Percentiles rank a stretch among this genome's conserved stretches.
Evolutionary conservation across 2,888 invertebrate genomes (phyloP).

Genomic region (Phaonia tiefii): DNA sequence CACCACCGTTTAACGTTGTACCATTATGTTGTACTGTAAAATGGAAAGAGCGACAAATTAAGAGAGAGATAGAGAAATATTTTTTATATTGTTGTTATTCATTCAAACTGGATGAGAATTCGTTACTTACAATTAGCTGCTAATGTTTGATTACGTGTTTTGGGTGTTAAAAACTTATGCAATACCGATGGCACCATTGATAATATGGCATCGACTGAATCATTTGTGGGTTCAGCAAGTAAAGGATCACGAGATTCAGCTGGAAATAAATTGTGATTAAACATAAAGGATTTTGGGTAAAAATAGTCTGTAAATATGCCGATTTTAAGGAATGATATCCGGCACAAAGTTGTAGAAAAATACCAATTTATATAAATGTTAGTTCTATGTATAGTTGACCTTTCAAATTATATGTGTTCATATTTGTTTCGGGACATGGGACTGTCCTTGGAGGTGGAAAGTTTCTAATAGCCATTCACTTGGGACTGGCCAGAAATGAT

Average conservation of each 20-base stretch:
- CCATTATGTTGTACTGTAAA: slow-evolving; percentile 80
- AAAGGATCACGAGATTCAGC: slow-evolving; percentile 81
- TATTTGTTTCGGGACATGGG: no score
- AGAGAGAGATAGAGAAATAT: neutral
- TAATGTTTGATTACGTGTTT: slow-evolving; percentile 83
- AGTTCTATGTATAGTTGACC: no score
- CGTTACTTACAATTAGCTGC: slow-evolving; percentile 68
- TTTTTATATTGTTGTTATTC: neutral
- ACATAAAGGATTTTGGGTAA: no score
- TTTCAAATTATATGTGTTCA: no score
- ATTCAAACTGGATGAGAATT: no score
- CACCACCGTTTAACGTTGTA: slow-evolving; percentile 68
- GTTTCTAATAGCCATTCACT: no score
- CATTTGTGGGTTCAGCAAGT: slow-evolving; percentile 83
- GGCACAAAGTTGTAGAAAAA: no score
- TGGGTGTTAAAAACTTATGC: slow-evolving; percentile 89
- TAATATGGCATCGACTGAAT: slow-evolving; percentile 88
- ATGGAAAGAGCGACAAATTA: slow-evolving; percentile 1
- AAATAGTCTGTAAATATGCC: no score
- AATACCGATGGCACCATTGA: slow-evolving; percentile 90
- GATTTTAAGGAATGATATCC: no score
- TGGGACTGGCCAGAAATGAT: no score
- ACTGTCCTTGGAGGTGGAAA: no score
- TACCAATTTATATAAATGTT: no score
- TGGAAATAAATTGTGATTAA: slow-evolving; percentile 61